Evolutionary conservation across 2,113 vertebrate species (phyloP).

Genomic region (Myiopsitta monachus): DNA sequence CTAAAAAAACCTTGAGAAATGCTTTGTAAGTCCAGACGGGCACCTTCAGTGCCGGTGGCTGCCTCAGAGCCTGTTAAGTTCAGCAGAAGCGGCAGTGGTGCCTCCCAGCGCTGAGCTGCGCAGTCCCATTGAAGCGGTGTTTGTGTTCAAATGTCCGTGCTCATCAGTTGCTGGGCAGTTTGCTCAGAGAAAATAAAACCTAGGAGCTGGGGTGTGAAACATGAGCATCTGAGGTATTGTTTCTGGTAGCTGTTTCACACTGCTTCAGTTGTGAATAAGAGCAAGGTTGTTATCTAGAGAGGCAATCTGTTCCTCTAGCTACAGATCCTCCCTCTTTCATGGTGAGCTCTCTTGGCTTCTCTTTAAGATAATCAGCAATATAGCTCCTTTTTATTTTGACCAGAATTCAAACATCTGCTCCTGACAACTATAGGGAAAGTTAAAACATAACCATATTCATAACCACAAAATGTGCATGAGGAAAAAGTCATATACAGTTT

Average conservation of each 20-base stretch:
- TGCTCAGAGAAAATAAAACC: background rate
- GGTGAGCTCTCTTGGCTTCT: background rate
- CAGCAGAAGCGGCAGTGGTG: background rate
- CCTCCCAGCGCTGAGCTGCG: background rate
- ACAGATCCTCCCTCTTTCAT: background rate
- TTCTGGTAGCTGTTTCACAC: background rate
- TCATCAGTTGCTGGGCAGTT: background rate
- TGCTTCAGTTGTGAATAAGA: background rate
- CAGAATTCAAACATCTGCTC: background rate
- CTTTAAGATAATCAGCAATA: background rate
- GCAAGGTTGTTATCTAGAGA: background rate
- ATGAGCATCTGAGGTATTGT: background rate
- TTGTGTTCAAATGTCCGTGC: background rate
- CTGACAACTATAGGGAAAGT: background rate
- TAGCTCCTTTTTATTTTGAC: background rate
- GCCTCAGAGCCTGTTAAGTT: background rate
- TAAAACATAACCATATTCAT: constrained; percentile 5
- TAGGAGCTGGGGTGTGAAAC: background rate
- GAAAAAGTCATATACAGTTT: constrained; percentile 45
- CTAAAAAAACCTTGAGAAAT: background rate
- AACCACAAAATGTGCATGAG: background rate
- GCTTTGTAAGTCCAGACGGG: background rate
- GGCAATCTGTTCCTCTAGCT: background rate
- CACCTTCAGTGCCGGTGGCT: background rate
- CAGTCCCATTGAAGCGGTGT: background rate